Percentiles rank a stretch among this genome's conserved stretches.
phyloP scores from a whole-genome alignment of 92 coral and sea anemone genomes.

The Diadumene lineata region DNA sequence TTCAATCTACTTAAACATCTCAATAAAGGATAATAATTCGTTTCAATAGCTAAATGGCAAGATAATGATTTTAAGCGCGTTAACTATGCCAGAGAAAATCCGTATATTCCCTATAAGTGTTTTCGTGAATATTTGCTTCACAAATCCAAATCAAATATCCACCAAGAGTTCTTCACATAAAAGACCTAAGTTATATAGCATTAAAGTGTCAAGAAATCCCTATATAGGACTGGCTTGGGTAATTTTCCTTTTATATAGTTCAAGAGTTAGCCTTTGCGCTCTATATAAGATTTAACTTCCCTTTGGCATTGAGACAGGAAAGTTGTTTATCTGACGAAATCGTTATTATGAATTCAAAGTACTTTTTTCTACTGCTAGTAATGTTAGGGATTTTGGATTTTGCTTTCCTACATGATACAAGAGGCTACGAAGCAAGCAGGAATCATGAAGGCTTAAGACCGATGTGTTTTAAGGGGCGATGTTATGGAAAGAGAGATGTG shows the following conservation, averaged over 20 bases:
- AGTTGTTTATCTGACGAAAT: no score
- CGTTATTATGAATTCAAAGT: not conserved
- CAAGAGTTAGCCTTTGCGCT: no score
- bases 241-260: no score
- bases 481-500: not conserved
- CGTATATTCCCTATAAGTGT: not conserved
- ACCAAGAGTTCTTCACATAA: not conserved
- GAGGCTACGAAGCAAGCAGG: not conserved
- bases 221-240: not conserved
- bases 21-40: not conserved
- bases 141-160: not conserved
- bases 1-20: not conserved
- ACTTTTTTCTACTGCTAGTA: not conserved
- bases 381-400: not conserved
- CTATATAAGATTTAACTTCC: not conserved
- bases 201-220: not conserved
- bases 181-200: not conserved
- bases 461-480: not conserved
- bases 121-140: not conserved
- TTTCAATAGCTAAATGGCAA: not conserved
- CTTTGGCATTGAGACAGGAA: not conserved
- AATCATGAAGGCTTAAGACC: not conserved
- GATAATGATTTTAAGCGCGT: not conserved
- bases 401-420: not conserved
- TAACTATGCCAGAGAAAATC: not conserved